A percentile compares a stretch with the other conserved stretches of the same genome.
These are phyloP conservation scores for Papilio polyxenes DNA, from an alignment of 1,140 invertebrate species.

Conservation along the genomic window DNA sequence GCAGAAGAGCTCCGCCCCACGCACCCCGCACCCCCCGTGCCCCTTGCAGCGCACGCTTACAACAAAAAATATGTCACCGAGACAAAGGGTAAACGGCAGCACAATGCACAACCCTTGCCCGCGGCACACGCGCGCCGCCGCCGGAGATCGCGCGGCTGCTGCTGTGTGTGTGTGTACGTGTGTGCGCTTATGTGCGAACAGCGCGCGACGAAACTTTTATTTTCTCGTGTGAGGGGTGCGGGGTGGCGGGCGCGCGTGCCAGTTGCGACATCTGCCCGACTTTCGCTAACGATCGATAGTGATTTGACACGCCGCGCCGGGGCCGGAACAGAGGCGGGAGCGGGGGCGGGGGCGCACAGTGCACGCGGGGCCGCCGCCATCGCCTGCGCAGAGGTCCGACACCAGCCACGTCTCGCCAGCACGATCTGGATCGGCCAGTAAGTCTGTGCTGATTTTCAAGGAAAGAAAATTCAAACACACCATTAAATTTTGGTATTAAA, in stretches of 20 bases:
- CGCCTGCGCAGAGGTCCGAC: neutral
- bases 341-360: neutral
- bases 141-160: neutral
- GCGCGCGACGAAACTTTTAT: conserved; percentile 10
- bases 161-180: neutral
- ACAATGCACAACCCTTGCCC: conserved; percentile 45
- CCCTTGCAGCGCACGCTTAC: conserved; percentile 41
- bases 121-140: conserved; percentile 32
- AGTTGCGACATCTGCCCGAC: conserved; percentile 29
- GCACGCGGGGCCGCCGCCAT: neutral
- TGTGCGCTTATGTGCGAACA: too few relatives aligned
- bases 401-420: too few relatives aligned
- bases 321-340: too few relatives aligned
- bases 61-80: conserved; percentile 48
- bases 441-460: too few relatives aligned
- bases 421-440: too few relatives aligned
- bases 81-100: conserved; percentile 41
- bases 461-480: too few relatives aligned
- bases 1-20: conserved; percentile 38
- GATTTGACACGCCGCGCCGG: conserved; percentile 9
- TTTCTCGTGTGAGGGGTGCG: conserved; percentile 9
- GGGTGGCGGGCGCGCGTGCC: neutral
- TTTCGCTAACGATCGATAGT: conserved; percentile 31
- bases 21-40: conserved; percentile 41
- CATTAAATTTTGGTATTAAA: too few relatives aligned